Evolutionary conservation across 2,113 vertebrate species (phyloP), one percentile per base, ranked within the genome.

Genomic region (Triplophysa siluroides): DNA sequence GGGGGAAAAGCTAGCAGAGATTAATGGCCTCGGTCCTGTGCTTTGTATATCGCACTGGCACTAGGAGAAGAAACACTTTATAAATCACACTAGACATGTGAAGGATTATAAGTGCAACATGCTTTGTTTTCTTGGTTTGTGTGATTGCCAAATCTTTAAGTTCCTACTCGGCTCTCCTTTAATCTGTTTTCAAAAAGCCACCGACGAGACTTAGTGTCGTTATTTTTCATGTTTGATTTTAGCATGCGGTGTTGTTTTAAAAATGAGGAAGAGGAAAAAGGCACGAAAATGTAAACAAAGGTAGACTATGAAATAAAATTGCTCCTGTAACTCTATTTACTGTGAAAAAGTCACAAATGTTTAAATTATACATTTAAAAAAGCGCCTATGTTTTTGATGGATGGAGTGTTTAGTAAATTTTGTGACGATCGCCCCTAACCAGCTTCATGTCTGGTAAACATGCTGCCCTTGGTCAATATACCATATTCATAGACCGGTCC

Each of bases 71-170:
- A 91, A 92, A 91, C 94, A 95, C 92, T 92, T 94, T 89, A 94
- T 95, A 95, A 95, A 96, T 96, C 94, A 95, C 90, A 88, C 78
- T 85, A 88, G 87, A 88, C 86, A 85, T 85, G 82, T 86, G 85
- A 85, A 86, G 87, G 81, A 88, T 90, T 91, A 91, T 89, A 88
- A 89, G 81, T 79, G 81, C 61, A 77, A 81, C 86, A 78, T 84
- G 82, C 83, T 88, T 85, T 90, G 86, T 88, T 89, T 52, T 90
- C 78, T 85, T 78, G 86, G 86, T 85, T 88, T 91, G 83, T 82
- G 84, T 76, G 54, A 69, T 78, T 75, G 89, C 89, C 92, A 91
- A 86, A 88, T 90, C 85, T 85, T 86, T 74, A 87, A 87, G 80
- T 88, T 84, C 69, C 87, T 87, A 83, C 83, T 85, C 83, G 84